Conservation (phyloP, 2,797 vertebrate genomes). For the Cercopithecus mitis region DNA sequence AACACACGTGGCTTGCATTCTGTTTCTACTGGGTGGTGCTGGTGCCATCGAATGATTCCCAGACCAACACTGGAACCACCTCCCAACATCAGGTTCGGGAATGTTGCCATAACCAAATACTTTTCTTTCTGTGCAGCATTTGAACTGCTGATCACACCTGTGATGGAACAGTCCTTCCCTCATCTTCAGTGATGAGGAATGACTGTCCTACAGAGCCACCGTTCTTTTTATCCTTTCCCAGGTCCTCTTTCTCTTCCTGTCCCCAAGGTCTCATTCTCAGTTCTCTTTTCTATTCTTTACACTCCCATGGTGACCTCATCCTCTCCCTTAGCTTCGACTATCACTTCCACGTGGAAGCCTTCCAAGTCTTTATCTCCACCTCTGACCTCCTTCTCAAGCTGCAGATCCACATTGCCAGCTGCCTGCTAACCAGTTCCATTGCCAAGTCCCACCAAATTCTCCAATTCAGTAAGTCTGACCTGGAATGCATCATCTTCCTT, state of each 20-base stretch:
- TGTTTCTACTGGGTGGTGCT: neutral
- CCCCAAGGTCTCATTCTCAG: slow-evolving; percentile 16
- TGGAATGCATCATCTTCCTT: neutral
- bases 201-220: neutral
- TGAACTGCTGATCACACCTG: neutral
- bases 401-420: neutral
- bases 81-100: neutral
- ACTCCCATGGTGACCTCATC: slow-evolving; percentile 35
- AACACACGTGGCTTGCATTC: neutral
- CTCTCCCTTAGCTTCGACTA: slow-evolving; percentile 14
- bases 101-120: neutral
- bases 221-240: slow-evolving; percentile 36
- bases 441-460: neutral
- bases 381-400: slow-evolving; percentile 52
- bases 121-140: neutral
- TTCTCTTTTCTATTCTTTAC: slow-evolving; percentile 44
- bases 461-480: neutral
- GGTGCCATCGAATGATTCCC: neutral
- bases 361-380: slow-evolving; percentile 33
- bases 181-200: neutral
- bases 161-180: neutral
- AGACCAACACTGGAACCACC: neutral
- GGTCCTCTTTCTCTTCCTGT: slow-evolving; percentile 42
- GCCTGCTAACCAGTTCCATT: neutral
- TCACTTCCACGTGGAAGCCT: slow-evolving; percentile 1